phyloP scores from a whole-genome alignment of 2,888 invertebrate genomes.

The Synanthedon vespiformis region DNA sequence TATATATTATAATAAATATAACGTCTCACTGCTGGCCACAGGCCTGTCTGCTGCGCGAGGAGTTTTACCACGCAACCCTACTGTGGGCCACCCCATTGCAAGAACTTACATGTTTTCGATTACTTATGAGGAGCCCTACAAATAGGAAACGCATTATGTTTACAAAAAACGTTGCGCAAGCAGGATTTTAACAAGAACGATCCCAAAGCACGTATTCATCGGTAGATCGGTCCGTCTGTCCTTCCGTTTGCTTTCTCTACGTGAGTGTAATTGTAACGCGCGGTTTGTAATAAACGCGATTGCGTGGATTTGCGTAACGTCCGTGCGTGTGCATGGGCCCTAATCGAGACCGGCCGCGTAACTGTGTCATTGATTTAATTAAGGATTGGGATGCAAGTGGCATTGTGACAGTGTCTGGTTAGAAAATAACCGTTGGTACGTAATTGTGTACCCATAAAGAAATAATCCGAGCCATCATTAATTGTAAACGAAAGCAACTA shows the following conservation, averaged over 20 bases:
- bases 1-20: too few species aligned
- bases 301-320: conserved; percentile 15
- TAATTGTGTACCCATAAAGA: too few species aligned
- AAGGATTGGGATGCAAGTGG: conserved; percentile 11
- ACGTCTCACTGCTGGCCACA: too few species aligned
- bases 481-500: too few species aligned
- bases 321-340: conserved; percentile 21
- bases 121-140: too few species aligned
- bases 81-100: too few species aligned
- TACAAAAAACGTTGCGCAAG: conserved; percentile 18
- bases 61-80: too few species aligned
- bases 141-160: background rate
- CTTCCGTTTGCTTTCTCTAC: conserved; percentile 59
- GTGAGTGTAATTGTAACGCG: conserved; percentile 36
- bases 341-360: conserved; percentile 29
- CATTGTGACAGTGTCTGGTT: background rate
- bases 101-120: too few species aligned
- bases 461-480: too few species aligned
- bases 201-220: conserved; percentile 36
- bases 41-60: too few species aligned
- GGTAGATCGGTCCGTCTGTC: conserved; percentile 28
- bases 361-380: conserved; percentile 45
- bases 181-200: conserved; percentile 32
- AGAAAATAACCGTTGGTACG: too few species aligned
- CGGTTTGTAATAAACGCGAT: conserved; percentile 12